A percentile compares a stretch with the other conserved stretches of the same genome.
Conservation (phyloP, 2,797 vertebrate genomes). For the Argentina silus region DNA sequence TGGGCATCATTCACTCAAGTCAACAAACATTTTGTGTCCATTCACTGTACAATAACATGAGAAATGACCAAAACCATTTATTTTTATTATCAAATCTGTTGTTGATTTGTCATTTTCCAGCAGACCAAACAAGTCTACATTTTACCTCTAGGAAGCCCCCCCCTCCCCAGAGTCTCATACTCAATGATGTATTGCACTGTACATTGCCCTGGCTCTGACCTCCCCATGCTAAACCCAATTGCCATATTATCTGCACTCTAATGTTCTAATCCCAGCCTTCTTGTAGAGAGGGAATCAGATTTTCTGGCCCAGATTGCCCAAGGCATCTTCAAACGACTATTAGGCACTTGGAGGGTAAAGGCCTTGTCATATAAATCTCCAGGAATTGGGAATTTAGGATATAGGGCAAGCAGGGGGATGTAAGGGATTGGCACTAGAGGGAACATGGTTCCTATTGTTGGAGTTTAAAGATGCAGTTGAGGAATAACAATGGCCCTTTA, state of each 20-base stretch:
- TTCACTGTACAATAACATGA: background rate
- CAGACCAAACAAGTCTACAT: slow-evolving; percentile 1
- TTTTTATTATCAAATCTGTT: background rate
- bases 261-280: slow-evolving; percentile 64
- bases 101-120: background rate
- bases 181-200: slow-evolving; percentile 63
- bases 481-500: background rate
- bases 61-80: background rate
- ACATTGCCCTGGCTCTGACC: slow-evolving; percentile 75
- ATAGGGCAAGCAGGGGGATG: slow-evolving; percentile 3
- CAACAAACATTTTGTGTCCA: background rate
- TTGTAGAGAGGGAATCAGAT: slow-evolving; percentile 57
- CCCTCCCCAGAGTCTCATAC: slow-evolving; percentile 24
- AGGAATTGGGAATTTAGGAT: slow-evolving; percentile 17
- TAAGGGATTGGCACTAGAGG: background rate
- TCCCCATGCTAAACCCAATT: slow-evolving; percentile 71
- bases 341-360: slow-evolving; percentile 13
- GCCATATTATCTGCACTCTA: slow-evolving; percentile 64
- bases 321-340: slow-evolving; percentile 51
- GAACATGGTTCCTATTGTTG: background rate
- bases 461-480: background rate
- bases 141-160: slow-evolving; percentile 38
- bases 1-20: background rate
- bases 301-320: slow-evolving; percentile 57
- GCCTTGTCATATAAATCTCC: slow-evolving; percentile 50